Conservation (phyloP, 2,888 invertebrate species). For the Nephrotoma flavescens region DNA sequence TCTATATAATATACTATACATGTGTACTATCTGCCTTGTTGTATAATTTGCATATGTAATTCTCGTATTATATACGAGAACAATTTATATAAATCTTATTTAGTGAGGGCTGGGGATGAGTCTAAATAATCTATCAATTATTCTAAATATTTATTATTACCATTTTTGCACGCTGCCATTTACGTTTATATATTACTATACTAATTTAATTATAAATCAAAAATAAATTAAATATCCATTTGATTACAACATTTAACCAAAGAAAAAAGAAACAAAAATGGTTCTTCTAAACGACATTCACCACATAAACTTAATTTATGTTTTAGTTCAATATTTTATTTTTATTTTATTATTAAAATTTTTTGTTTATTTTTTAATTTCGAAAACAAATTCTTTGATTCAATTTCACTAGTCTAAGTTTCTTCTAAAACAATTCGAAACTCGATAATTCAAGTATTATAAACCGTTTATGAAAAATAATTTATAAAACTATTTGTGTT, state of each 20-base stretch:
- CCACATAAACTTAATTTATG: neutral
- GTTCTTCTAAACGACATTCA: neutral
- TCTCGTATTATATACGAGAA: neutral
- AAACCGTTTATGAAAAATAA: neutral
- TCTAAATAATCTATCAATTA: neutral
- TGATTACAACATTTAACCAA: neutral
- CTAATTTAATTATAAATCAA: neutral
- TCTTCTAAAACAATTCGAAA: neutral
- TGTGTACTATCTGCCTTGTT: neutral
- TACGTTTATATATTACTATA: neutral
- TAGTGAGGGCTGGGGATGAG: neutral
- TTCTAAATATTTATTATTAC: neutral
- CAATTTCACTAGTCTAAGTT: neutral
- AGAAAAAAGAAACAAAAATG: conserved; percentile 2
- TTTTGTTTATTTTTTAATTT: neutral
- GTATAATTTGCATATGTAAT: neutral
- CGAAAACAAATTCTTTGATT: neutral
- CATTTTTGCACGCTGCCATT: conserved; percentile 10
- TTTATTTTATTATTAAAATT: neutral
- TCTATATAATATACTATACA: neutral
- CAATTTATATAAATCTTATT: neutral
- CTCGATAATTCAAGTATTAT: neutral
- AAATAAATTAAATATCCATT: neutral
- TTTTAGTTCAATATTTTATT: neutral
- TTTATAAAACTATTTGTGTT: neutral